phyloP scores from a whole-genome alignment of 30 jellyfish, hydroid and myxozoan genomes.

The Haliclystus octoradiatus region DNA sequence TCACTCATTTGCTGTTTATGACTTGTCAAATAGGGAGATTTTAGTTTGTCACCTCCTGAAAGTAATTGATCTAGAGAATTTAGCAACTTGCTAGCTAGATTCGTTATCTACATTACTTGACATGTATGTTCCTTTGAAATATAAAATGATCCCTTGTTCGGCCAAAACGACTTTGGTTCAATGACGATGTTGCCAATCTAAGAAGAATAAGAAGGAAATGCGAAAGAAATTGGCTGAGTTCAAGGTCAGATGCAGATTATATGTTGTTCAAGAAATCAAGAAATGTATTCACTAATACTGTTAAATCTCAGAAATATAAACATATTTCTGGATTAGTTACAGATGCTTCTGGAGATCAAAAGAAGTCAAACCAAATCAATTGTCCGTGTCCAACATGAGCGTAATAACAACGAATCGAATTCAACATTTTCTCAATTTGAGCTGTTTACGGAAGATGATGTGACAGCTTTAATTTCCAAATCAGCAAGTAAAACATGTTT shows the following conservation, averaged over 20 bases:
- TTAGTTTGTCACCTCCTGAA: too few relatives aligned
- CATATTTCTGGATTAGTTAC: constrained; percentile 16
- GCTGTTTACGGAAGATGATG: constrained; percentile 26
- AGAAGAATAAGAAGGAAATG: constrained; percentile 19
- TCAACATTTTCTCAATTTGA: constrained; percentile 11
- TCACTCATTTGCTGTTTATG: too few relatives aligned
- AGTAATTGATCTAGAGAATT: constrained; percentile 11
- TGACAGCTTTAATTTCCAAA: constrained; percentile 14
- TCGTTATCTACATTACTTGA: constrained; percentile 8
- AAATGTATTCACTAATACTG: too few relatives aligned
- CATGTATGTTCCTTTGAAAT: constrained; percentile 13
- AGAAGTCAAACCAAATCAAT: constrained; percentile 16
- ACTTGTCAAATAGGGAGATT: too few relatives aligned
- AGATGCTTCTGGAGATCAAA: constrained; percentile 29
- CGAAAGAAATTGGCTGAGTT: constrained; percentile 15
- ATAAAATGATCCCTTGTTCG: constrained; percentile 7
- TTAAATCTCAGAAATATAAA: constrained; percentile 15
- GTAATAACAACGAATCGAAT: background rate
- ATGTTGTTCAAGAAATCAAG: too few relatives aligned
- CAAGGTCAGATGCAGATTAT: constrained; percentile 20
- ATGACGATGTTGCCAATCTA: constrained; percentile 13
- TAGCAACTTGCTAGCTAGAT: constrained; percentile 8
- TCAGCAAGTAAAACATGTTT: constrained; percentile 24
- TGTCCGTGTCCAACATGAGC: too few relatives aligned
- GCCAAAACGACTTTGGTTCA: constrained; percentile 27